Evolutionary conservation across 2,113 vertebrate species (phyloP), one percentile per base, ranked within the genome.

Genomic region (Nothobranchius furzeri): DNA sequence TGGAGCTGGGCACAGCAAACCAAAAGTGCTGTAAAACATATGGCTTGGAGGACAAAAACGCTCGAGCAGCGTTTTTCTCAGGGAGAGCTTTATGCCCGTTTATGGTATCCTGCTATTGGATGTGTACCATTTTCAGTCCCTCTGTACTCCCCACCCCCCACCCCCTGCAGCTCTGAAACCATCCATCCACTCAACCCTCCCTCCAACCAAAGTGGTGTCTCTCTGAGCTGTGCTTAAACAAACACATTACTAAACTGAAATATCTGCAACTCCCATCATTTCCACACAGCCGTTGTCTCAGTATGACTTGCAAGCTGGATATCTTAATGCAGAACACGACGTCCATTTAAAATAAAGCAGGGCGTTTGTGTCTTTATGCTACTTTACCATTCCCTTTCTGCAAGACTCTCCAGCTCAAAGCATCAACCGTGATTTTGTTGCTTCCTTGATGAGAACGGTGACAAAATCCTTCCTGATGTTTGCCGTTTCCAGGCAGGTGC

Each of bases 191-290:
- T 61, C 52, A 13, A 54, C 56, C 69, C 14, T 11, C 52, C 20
- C 72, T 76, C 70, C 73, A 45, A 62, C 60, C 63, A 58, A 60
- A 59, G 67, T 60, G 12, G 14, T 46, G 60, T 79, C 55, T 81
- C 40, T 62, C 37, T 9, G 42, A 54, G 52, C 52, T 55, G 71
- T 7, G 46, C 72, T 81, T 85, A 83, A 89, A 84, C 76, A 88
- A 89, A 87, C 70, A 74, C 82, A 87, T 84, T 85, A 83, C 82
- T 79, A 79, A 85, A 80, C 80, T 74, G 76, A 88, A 88, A 88
- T 89, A 87, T 85, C 77, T 80, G 84, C 79, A 76, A 83, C 75
- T 69, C 58, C 50, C 13, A 74, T 76, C 60, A 70, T 79, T 88
- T 83, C 36, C 50, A 25, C 15, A 7, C 65, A 13, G 62, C 67